Conservation (phyloP, 2,888 invertebrate species). For the Torymus texanus region DNA sequence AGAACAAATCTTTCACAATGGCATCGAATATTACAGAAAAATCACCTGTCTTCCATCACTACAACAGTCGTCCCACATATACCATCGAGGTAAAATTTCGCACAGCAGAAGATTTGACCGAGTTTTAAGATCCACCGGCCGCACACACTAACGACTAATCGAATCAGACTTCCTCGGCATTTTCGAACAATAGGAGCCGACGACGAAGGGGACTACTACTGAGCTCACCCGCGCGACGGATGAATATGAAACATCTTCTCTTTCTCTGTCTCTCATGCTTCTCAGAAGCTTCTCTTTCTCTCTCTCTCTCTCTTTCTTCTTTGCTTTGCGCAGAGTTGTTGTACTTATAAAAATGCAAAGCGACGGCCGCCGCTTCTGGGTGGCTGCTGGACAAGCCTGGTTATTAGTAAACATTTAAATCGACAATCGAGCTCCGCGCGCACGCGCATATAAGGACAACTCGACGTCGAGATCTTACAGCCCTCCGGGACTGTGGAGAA, state of each 20-base stretch:
- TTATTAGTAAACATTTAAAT: conserved; percentile 76
- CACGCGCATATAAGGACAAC: not conserved
- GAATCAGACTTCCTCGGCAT: conserved; percentile 44
- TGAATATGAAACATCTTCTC: conserved; percentile 71
- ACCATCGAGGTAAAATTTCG: too few relatives aligned
- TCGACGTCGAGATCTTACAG: not conserved
- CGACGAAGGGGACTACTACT: conserved; percentile 12
- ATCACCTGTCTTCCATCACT: too few relatives aligned
- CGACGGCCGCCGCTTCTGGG: conserved; percentile 71
- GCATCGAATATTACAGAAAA: too few relatives aligned
- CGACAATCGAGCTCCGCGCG: conserved; percentile 67
- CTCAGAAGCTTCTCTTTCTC: conserved; percentile 63
- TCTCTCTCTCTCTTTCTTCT: conserved; percentile 38
- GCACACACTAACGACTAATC: conserved; percentile 50
- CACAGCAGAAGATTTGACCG: conserved; percentile 40
- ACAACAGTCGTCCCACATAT: too few relatives aligned
- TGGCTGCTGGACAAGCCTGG: conserved; percentile 74
- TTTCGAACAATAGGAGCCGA: conserved; percentile 48
- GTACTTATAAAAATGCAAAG: conserved; percentile 75
- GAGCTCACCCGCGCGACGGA: conserved; percentile 53
- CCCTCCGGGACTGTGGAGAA: not conserved
- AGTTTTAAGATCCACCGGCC: conserved; percentile 32
- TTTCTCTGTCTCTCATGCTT: conserved; percentile 62
- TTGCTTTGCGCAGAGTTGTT: conserved; percentile 48
- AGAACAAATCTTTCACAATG: too few relatives aligned